A percentile compares a stretch with the other conserved stretches of the same genome.
These are phyloP conservation scores for Platycercus adscitus DNA, from an alignment of 2,113 vertebrate genomes.

Conservation along the genomic window DNA sequence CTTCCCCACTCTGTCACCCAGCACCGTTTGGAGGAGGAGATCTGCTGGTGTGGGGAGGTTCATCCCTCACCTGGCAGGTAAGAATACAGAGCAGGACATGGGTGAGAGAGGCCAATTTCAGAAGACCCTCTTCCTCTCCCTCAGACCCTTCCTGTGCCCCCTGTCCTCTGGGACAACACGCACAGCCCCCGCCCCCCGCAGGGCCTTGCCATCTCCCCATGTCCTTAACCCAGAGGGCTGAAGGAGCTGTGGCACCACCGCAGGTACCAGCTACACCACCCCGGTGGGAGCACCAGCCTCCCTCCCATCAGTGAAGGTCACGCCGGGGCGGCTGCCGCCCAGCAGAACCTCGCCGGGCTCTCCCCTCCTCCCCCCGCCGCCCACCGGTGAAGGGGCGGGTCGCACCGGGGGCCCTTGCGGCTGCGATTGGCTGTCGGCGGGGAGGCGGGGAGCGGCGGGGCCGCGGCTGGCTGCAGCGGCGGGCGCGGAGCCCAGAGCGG, in stretches of 20 bases:
- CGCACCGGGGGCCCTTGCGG: background rate
- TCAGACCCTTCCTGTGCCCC: too few relatives aligned
- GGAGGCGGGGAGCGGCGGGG: background rate
- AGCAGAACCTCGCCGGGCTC: background rate
- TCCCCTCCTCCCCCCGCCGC: background rate
- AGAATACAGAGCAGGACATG: background rate
- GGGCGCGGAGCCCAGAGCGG: constrained; percentile 31
- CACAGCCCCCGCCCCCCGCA: background rate
- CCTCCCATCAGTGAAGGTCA: background rate
- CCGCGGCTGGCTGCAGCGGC: constrained; percentile 21
- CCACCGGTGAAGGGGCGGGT: background rate
- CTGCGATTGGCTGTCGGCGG: constrained; percentile 19
- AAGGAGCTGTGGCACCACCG: background rate
- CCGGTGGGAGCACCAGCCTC: background rate
- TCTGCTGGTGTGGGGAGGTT: background rate
- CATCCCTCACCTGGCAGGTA: background rate
- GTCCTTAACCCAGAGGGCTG: background rate
- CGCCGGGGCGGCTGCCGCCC: background rate
- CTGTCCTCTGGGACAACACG: background rate
- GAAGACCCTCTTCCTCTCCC: background rate
- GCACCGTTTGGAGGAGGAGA: background rate
- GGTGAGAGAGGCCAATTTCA: background rate
- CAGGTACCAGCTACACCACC: background rate
- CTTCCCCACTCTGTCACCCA: background rate
- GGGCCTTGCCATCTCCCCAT: background rate